A percentile compares a stretch with the other conserved stretches of the same genome.
phyloP scores from a whole-genome alignment of 2,113 vertebrate genomes.

The Eulemur macaco region DNA sequence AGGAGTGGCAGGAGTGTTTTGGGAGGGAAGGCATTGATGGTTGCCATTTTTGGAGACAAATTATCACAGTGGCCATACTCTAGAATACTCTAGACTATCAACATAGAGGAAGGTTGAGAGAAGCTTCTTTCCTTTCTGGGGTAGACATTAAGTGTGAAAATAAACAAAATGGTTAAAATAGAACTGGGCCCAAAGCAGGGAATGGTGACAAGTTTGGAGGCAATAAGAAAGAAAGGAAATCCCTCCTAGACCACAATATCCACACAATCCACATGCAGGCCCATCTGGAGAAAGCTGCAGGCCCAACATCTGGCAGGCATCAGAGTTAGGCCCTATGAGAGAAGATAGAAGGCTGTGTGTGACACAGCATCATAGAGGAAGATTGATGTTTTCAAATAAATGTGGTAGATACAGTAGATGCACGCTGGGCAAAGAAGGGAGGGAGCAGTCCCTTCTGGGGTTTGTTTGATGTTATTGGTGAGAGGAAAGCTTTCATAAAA shows the following conservation, averaged over 20 bases:
- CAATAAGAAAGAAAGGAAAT: background rate
- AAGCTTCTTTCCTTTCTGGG: background rate
- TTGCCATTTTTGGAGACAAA: background rate
- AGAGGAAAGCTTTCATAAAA: background rate
- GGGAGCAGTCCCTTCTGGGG: background rate
- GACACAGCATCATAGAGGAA: background rate
- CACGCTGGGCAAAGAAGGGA: background rate
- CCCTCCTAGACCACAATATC: background rate
- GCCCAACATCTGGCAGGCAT: background rate
- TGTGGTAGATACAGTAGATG: background rate
- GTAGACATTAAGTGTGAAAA: background rate
- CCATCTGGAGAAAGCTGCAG: background rate
- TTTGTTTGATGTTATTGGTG: background rate
- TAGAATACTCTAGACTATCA: background rate
- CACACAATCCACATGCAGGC: background rate
- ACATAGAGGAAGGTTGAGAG: background rate
- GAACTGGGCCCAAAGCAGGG: slow-evolving; percentile 21
- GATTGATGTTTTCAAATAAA: background rate
- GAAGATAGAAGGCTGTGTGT: background rate
- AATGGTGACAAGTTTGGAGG: background rate
- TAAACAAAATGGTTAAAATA: slow-evolving; percentile 10
- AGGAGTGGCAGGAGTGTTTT: background rate
- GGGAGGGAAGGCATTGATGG: background rate
- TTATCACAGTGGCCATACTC: background rate
- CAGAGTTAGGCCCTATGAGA: background rate